These are phyloP conservation scores for Notolabrus celidotus DNA, from an alignment of 2,797 vertebrate species.

Conservation along the genomic window DNA sequence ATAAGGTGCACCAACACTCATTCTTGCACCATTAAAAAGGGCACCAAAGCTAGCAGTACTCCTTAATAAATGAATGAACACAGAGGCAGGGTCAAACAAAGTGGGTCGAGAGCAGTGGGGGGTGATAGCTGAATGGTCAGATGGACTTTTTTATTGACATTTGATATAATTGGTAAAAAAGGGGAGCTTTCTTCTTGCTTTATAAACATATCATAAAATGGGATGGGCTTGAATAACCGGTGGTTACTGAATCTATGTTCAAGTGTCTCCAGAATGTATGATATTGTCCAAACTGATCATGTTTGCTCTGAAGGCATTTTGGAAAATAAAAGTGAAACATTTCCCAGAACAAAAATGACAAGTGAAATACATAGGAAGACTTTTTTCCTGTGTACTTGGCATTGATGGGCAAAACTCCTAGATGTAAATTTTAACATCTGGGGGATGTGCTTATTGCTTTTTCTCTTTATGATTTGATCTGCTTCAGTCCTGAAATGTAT, in stretches of 20 bases:
- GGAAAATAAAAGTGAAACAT: too few species aligned
- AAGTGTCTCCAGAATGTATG: background rate
- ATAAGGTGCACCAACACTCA: constrained; percentile 27
- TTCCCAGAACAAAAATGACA: too few species aligned
- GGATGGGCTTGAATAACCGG: background rate
- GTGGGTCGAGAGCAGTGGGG: constrained; percentile 44
- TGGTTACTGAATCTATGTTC: background rate
- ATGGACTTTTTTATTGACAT: constrained; percentile 52
- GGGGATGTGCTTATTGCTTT: too few species aligned
- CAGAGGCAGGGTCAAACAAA: constrained; percentile 44
- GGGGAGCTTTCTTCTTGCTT: background rate
- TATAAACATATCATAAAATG: background rate
- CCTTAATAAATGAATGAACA: constrained; percentile 54
- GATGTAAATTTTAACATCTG: too few species aligned
- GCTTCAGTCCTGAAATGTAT: too few species aligned
- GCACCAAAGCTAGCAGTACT: constrained; percentile 43
- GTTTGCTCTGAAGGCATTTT: too few species aligned
- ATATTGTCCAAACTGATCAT: background rate
- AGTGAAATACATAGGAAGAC: too few species aligned
- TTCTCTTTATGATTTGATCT: too few species aligned
- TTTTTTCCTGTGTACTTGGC: too few species aligned
- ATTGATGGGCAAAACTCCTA: too few species aligned
- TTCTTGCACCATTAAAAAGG: constrained; percentile 51
- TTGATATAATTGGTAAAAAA: constrained; percentile 54
- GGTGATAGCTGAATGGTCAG: constrained; percentile 22